Conservation (phyloP, 2,888 invertebrate genomes). For the Pachycephus smyrnensis region DNA sequence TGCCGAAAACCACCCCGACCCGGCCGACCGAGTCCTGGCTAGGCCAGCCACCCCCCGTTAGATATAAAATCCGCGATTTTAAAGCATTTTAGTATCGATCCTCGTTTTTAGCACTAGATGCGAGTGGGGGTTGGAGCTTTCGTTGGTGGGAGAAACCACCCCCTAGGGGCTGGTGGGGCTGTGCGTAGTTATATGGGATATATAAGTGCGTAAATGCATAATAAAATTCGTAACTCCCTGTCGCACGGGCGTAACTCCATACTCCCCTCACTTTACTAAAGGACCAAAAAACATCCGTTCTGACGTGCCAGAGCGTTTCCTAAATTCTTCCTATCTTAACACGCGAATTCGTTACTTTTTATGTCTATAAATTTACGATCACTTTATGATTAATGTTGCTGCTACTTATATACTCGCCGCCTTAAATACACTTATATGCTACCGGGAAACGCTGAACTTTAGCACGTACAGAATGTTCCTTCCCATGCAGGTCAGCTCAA, state of each 20-base stretch:
- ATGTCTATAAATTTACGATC: no score
- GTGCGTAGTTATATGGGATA: slow-evolving; percentile 59
- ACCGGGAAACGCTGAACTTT: no score
- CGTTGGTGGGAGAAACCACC: slow-evolving; percentile 41
- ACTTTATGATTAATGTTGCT: no score
- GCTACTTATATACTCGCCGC: no score
- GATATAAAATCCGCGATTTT: slow-evolving; percentile 75
- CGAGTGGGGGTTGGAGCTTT: slow-evolving; percentile 49
- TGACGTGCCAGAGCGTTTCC: no score
- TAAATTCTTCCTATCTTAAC: no score
- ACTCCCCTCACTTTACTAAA: slow-evolving; percentile 52
- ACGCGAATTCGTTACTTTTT: no score
- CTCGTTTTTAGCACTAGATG: slow-evolving; percentile 72
- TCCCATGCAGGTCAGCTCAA: no score
- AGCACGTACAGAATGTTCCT: no score
- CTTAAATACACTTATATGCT: no score
- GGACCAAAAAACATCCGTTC: slow-evolving; percentile 58
- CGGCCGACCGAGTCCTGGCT: slow-evolving; percentile 27
- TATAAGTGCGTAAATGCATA: slow-evolving; percentile 67
- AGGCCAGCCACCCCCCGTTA: slow-evolving; percentile 63
- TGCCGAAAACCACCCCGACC: neutral
- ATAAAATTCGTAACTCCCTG: slow-evolving; percentile 59
- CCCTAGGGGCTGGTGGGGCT: slow-evolving; percentile 33
- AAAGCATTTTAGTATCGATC: slow-evolving; percentile 77
- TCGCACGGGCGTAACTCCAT: slow-evolving; percentile 40